These are phyloP conservation scores for Engystomops pustulosus DNA, from an alignment of 2,113 vertebrate species.

Conservation along the genomic window DNA sequence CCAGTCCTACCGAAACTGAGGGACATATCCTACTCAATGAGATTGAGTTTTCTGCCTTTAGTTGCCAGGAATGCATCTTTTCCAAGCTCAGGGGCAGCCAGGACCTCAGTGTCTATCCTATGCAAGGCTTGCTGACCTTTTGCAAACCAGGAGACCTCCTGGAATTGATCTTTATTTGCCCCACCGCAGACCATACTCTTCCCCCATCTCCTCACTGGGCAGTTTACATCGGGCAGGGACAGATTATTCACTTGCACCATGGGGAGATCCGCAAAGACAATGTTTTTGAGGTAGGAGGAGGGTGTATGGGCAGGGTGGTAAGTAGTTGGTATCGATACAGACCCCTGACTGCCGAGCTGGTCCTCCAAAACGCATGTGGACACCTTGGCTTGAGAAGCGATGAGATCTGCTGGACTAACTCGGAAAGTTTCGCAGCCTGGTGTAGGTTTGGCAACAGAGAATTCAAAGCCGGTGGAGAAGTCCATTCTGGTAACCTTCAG, in stretches of 20 bases:
- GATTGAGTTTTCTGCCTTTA: constrained; percentile 95
- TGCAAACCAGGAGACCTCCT: constrained; percentile 96
- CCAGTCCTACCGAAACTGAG: constrained; percentile 73
- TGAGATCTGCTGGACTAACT: constrained; percentile 98
- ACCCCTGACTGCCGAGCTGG: constrained; percentile 91
- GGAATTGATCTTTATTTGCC: constrained; percentile 87
- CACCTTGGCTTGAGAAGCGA: constrained; percentile 92
- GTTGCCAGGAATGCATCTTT: constrained; percentile 98
- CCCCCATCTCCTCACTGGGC: constrained; percentile 95
- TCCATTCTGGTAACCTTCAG: constrained; percentile 80
- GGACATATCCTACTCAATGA: constrained; percentile 86
- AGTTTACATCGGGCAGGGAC: constrained; percentile 89
- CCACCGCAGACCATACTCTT: constrained; percentile 72
- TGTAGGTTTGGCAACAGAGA: constrained; percentile 98
- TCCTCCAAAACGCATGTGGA: constrained; percentile 95
- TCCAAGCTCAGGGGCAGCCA: constrained; percentile 94
- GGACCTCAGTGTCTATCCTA: constrained; percentile 89
- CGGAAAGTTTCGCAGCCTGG: constrained; percentile 99
- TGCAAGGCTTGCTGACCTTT: constrained; percentile 87
- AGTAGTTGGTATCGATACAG: constrained; percentile 97
- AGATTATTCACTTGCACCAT: constrained; percentile 93
- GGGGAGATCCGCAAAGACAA: constrained; percentile 97
- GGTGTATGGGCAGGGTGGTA: constrained; percentile 90
- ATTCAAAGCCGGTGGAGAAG: constrained; percentile 96
- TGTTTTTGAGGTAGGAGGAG: constrained; percentile 87